A percentile compares a stretch with the other conserved stretches of the same genome.
These are phyloP conservation scores for Drosophila rhopaloa DNA, from an alignment of 1,140 invertebrate genomes.

Conservation along the genomic window DNA sequence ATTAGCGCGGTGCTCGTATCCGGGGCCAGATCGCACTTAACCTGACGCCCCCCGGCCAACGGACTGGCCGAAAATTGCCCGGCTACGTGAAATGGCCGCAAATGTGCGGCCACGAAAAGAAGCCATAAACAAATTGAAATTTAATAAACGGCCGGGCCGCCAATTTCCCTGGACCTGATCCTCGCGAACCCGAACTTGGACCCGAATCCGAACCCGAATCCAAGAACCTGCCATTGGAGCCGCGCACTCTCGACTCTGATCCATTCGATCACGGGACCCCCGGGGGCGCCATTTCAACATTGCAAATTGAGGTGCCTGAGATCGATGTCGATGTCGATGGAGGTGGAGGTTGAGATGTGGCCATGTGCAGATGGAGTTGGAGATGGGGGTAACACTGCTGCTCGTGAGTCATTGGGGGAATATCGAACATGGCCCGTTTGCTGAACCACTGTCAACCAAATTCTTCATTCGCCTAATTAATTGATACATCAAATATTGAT, in stretches of 20 bases:
- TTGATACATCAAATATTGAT: not conserved
- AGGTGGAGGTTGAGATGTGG: not conserved
- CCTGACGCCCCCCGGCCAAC: slow-evolving; percentile 18
- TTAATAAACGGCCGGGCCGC: slow-evolving; percentile 48
- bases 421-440: not conserved
- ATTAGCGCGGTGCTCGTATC: slow-evolving; percentile 32
- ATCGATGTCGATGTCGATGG: slow-evolving; percentile 22
- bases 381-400: not conserved
- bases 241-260: slow-evolving; percentile 13
- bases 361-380: not conserved
- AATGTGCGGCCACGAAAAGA: slow-evolving; percentile 45
- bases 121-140: slow-evolving; percentile 64
- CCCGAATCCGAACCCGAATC: slow-evolving; percentile 2
- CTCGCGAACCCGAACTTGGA: not conserved
- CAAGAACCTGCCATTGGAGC: not conserved
- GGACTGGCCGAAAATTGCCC: slow-evolving; percentile 17
- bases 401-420: slow-evolving; percentile 6
- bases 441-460: not conserved
- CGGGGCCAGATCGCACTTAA: slow-evolving; percentile 44
- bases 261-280: slow-evolving; percentile 40
- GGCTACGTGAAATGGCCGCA: slow-evolving; percentile 32
- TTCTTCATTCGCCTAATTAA: slow-evolving; percentile 2
- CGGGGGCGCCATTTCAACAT: slow-evolving; percentile 34
- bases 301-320: slow-evolving; percentile 36
- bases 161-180: slow-evolving; percentile 27